These are phyloP conservation scores for Nasonia longicornis DNA, from an alignment of 1,140 invertebrate genomes.

Conservation along the genomic window DNA sequence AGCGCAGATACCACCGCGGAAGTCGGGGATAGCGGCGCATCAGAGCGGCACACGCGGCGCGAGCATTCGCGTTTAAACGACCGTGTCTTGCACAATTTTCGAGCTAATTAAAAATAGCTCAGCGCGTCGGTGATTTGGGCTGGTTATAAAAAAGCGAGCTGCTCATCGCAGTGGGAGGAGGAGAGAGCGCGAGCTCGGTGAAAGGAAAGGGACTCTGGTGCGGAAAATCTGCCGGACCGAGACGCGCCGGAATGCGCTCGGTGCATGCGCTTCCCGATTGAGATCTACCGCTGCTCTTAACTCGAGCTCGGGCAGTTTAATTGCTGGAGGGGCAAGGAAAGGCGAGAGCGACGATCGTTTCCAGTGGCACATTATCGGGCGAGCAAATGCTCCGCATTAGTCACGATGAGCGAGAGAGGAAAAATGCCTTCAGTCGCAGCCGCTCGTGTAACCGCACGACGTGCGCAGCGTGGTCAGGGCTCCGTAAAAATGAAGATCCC, in stretches of 20 bases:
- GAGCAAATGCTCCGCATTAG: too few relatives aligned
- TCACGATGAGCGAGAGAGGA: too few relatives aligned
- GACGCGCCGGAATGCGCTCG: conserved; percentile 11
- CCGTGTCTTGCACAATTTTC: conserved; percentile 15
- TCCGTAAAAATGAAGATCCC: too few relatives aligned
- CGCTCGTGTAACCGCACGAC: too few relatives aligned
- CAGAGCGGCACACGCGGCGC: not conserved
- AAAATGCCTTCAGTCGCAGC: too few relatives aligned
- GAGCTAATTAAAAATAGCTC: conserved; percentile 34
- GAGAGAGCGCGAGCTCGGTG: not conserved
- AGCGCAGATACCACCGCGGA: not conserved
- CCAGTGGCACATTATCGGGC: too few relatives aligned
- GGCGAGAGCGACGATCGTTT: too few relatives aligned
- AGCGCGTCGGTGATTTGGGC: not conserved
- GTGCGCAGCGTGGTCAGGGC: too few relatives aligned
- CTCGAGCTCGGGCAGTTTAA: conserved; percentile 32
- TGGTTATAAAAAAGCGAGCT: not conserved
- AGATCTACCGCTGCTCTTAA: conserved; percentile 28
- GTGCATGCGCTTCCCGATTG: conserved; percentile 32
- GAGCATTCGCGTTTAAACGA: conserved; percentile 5
- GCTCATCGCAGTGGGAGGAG: too few relatives aligned
- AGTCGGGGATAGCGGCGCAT: not conserved
- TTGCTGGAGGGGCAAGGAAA: not conserved
- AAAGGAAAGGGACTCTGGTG: conserved; percentile 36
- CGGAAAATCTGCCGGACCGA: conserved; percentile 29